Evolutionary conservation across 2,888 invertebrate genomes (phyloP), one percentile per base, ranked within the genome.

Genomic region (Aricia artaxerxes): DNA sequence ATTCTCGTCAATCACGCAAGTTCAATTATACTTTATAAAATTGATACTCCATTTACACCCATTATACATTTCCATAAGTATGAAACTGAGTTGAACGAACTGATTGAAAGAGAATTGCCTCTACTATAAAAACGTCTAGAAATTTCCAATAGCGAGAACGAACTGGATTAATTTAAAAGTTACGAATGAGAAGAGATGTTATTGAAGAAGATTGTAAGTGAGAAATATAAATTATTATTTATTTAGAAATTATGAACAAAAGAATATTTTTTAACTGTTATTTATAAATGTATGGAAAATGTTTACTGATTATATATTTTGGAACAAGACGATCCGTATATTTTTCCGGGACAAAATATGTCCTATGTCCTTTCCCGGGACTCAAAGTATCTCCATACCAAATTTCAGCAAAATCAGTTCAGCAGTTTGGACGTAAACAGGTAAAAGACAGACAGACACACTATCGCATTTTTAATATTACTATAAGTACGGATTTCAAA

Each of bases 91-190:
- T 69, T 38, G 35, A 69, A 69, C 69, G 69, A 35, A 35, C 35
- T 69, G 89, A 92, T 92, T 87, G 91, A 89, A 91, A 91, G 88
- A 92, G 92, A 94, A 93, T 92, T 92, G 92, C 88, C 86, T 86
- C 85, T 86, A 85, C 83, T 83, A 83, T 82, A 7, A 16, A 40
- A 64, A 7, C 24, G 11, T 31, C 49, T 76, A 61, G 40, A 7
- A 60, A 73, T 53, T 49, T 75, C 76, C 76, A 76, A 76, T 53
- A n/a, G 5, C 31, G 31, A 69, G 4, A 69, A 69, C 4, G 35
- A 31, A 31, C 64, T 31, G 64, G 1, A 64, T 64, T 61, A n/a
- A 64, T 64, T 64, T 9, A 64, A 64, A 64, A 64, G 64, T 31
- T 35, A 69, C 31, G 64, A 69, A 69, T 69, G 64, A 69, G 31